phyloP scores from a whole-genome alignment of 2,113 vertebrate species.

The Aspiorhynchus laticeps region DNA sequence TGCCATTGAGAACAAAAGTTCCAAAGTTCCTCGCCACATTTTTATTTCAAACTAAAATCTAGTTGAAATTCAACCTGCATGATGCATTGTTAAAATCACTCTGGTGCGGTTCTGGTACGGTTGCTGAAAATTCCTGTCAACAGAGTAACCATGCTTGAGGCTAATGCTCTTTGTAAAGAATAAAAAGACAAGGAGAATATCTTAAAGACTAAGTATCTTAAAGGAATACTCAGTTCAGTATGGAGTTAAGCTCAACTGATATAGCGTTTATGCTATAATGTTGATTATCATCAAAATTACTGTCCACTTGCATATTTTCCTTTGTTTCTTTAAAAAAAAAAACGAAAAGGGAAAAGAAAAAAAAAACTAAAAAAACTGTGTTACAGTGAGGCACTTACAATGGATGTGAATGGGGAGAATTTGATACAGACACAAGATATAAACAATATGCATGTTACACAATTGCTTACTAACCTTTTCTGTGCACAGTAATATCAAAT shows the following conservation, averaged over 20 bases:
- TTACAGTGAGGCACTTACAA: neutral
- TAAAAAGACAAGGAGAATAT: neutral
- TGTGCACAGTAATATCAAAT: no score
- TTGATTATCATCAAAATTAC: neutral
- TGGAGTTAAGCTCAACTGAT: neutral
- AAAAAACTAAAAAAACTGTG: neutral
- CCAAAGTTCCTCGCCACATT: neutral
- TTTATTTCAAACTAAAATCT: constrained; percentile 31
- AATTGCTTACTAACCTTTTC: neutral
- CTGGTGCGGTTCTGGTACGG: neutral
- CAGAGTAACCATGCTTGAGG: neutral
- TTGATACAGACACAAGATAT: neutral
- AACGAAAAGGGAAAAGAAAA: no score
- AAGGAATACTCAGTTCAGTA: neutral
- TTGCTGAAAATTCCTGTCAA: neutral
- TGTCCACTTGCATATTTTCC: neutral
- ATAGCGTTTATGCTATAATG: neutral
- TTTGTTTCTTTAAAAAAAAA: neutral
- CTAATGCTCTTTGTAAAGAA: neutral
- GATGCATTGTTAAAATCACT: neutral
- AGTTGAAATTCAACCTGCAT: constrained; percentile 11
- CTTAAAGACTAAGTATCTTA: neutral
- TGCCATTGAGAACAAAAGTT: neutral
- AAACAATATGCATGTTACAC: neutral
- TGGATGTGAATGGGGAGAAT: neutral